Evolutionary conservation across 2,797 vertebrate genomes (phyloP), one percentile per base, ranked within the genome.

Genomic region (Atherinosoma microstoma): DNA sequence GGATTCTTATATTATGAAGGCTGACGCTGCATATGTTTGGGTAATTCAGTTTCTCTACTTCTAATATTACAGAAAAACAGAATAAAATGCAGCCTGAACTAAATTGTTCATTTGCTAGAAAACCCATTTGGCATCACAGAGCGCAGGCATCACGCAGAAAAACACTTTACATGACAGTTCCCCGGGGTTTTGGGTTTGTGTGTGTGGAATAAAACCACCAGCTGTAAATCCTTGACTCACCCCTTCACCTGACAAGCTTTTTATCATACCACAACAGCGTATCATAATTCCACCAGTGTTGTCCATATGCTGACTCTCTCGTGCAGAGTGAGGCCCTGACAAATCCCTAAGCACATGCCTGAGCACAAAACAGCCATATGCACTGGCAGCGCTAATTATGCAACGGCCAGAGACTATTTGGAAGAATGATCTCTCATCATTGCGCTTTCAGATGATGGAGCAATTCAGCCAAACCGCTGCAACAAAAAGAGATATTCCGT

Each of bases 221-320:
- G 67, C 70, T 76, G 42, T 77, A 82, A 87, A 79, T 76, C 68
- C 68, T 58, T 79, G 75, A 57, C 53, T 76, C 49, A 72, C 78
- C 73, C 45, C 40, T 79, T 70, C 70, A 86, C 78, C 70, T 84
- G 64, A 86, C 80, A 79, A 67, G 73, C 70, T 71, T 79, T 84
- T 82, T 84, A 84, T 84, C 76, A 80, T 71, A 73, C 64, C 67
- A 70, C 67, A 62, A 49, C 72, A 64, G 13, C 30, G 53, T 82
- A 68, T 73, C 70, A 30, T 58, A 60, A 72, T 67, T 76, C 58
- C 62, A 49, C 67, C 42, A 56, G 20, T 38, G 36, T 35, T 57
- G 59, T 62, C 75, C 66, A 70, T 65, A 79, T 82, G 73, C 63
- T 35, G 27, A 58, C 42, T 57, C 60, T 58, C 62, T 58, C 51